Evolutionary conservation across 2,888 invertebrate species (phyloP), one percentile per base, ranked within the genome.

Genomic region (Pterostichus niger): DNA sequence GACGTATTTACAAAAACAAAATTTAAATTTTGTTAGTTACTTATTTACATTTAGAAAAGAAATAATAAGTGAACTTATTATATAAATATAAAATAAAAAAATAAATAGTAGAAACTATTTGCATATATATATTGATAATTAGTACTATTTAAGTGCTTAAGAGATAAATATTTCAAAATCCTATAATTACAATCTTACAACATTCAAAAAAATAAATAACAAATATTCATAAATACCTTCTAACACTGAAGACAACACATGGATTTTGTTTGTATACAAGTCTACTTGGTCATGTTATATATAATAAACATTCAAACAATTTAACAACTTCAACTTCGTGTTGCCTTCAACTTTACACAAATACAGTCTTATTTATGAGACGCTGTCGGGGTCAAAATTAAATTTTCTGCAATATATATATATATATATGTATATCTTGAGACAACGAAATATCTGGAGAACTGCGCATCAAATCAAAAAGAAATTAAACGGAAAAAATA

Each of bases 201-300:
- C 44, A 71, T 71, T 71, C 68, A 44, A 71, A 71, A 68, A 71
- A 71, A 44, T 71, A 44, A 71, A 71, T 71, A 71, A 71, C n/a
- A 44, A 9, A 71, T 71, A 71, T 71, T 71, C 68, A 44, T 44
- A 44, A 71, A 15, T 44, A 71, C 17, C 10, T 17, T 56, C 56
- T 56, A 56, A 56, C 44, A 64, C 13, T 24, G 11, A 2, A 40
- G 17, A 71, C 15, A 71, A 64, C 35, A 64, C 68, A 68, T 2
- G 9, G 7, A 15, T 10, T 44, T 61, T 61, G 61, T 61, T 31
- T 44, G 68, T 71, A 44, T 71, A 71, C 68, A 71, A 71, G 68
- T 40, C 64, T 71, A 71, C 31, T 71, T 71, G 68, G 68, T 71
- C 68, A 71, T 44, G 68, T 71, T 24, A 71, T 71, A 68, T 35